Evolutionary conservation across 2,113 vertebrate genomes (phyloP), one percentile per base, ranked within the genome.

Genomic region (Oxygymnocypris stewartii): DNA sequence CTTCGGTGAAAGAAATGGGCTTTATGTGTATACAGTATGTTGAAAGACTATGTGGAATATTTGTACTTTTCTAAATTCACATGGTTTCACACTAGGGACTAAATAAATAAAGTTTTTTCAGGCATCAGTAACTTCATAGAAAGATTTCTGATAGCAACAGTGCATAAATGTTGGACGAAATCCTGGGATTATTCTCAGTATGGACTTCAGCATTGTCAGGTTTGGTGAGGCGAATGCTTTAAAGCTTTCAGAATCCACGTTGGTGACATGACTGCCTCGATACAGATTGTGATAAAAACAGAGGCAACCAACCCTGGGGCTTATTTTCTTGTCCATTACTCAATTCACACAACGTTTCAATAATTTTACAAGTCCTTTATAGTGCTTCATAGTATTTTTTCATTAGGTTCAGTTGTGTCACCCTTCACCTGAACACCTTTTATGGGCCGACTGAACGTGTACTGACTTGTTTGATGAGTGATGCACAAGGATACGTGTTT

Each of bases 271-370:
- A 87, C 97, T 98, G 88, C 97, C 98, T 93, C 97, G 94, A 91
- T 97, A 99, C 84, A 99, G 95, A 91, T 97, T 97, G 92, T 98
- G 96, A 94, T 96, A 95, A 94, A 99, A 99, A 93, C 97, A 99
- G 28, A 99, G 94, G 91, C 96, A 97, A 91, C 99, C 98, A 37
- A 12, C 2, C 61, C 37, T 6, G n/a, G 20, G 51, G 20, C 7
- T 5, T 0, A 10, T 75, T 75, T 75, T 75, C 73, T 25, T 75
- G 40, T 28, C n/a, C 44, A 12, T 31, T 35, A 35, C 28, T 69
- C 5, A 31, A 35, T 31, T 31, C 13, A 76, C 14, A 49, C n/a
- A 16, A 0, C 14, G 11, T 25, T 23, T 71, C 16, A 71, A 6
- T 5, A 23, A 40, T 10, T 40, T 3, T 20, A 42, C 73, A 75